These are phyloP conservation scores for Sebastes itinus DNA, from an alignment of 2,797 vertebrate genomes.

Conservation along the genomic window DNA sequence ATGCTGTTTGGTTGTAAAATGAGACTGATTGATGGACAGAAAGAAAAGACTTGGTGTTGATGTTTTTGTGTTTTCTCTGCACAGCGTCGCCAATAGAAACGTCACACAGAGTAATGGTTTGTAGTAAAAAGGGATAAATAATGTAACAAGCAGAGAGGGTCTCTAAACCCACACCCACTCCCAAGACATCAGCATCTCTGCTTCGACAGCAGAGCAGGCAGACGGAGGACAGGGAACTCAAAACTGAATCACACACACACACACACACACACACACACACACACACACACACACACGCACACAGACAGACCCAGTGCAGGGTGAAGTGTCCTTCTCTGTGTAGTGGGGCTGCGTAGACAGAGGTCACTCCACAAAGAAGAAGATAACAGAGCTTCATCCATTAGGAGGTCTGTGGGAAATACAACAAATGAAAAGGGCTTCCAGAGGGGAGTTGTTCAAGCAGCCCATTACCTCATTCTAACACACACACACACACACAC, in stretches of 20 bases:
- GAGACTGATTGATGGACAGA: not conserved
- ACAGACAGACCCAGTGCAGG: not conserved
- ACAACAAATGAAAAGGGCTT: conserved; percentile 64
- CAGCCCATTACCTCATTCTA: conserved; percentile 68
- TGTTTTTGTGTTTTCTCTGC: not conserved
- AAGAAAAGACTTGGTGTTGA: not conserved
- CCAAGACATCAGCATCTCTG: conserved; percentile 53
- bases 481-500: conserved; percentile 11
- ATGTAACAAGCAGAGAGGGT: conserved; percentile 57
- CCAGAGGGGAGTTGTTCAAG: conserved; percentile 51
- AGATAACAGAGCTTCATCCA: conserved; percentile 47
- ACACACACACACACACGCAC: conserved; percentile 17
- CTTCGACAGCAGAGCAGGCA: conserved; percentile 38
- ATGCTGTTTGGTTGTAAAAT: not conserved
- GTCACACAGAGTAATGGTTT: conserved; percentile 29
- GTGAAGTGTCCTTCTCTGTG: conserved; percentile 47
- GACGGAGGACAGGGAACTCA: conserved; percentile 15
- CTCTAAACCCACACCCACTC: conserved; percentile 60
- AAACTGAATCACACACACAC: conserved; percentile 5
- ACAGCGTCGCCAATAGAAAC: not conserved
- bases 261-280: conserved; percentile 19
- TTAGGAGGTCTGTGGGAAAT: conserved; percentile 68
- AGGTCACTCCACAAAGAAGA: conserved; percentile 40
- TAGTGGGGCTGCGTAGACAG: conserved; percentile 13
- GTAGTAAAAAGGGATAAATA: conserved; percentile 70